These are phyloP conservation scores for Oxyruncus cristatus DNA, from an alignment of 2,113 vertebrate species.

Conservation along the genomic window DNA sequence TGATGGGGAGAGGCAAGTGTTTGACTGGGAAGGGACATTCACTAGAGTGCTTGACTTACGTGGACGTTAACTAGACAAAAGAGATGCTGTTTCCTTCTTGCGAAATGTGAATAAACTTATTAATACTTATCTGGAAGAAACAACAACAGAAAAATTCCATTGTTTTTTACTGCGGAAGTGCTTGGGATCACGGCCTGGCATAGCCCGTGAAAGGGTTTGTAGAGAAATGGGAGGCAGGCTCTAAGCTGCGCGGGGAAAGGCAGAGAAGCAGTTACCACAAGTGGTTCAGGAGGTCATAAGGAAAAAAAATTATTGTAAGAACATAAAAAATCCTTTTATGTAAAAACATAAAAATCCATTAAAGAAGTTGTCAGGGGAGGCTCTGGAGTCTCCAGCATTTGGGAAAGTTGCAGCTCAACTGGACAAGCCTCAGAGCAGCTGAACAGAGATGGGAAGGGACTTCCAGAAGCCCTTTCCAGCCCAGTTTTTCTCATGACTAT, in stretches of 20 bases:
- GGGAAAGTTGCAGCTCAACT: accelerated
- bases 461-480: neutral
- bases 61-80: neutral
- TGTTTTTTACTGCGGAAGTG: neutral
- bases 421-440: neutral
- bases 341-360: neutral
- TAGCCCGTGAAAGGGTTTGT: accelerated
- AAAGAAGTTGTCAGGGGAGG: neutral
- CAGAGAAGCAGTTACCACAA: neutral
- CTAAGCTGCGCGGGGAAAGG: accelerated
- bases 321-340: neutral
- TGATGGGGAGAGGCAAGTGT: neutral
- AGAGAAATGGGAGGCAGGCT: neutral
- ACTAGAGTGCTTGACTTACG: accelerated
- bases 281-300: neutral
- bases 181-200: accelerated
- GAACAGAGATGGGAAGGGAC: neutral
- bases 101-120: neutral
- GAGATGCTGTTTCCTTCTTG: neutral
- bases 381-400: neutral
- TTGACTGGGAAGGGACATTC: neutral
- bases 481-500: accelerated
- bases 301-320: neutral
- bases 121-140: neutral
- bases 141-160: no score